Conservation (phyloP, 2,888 invertebrate species). For the Ferrisia virgata region DNA sequence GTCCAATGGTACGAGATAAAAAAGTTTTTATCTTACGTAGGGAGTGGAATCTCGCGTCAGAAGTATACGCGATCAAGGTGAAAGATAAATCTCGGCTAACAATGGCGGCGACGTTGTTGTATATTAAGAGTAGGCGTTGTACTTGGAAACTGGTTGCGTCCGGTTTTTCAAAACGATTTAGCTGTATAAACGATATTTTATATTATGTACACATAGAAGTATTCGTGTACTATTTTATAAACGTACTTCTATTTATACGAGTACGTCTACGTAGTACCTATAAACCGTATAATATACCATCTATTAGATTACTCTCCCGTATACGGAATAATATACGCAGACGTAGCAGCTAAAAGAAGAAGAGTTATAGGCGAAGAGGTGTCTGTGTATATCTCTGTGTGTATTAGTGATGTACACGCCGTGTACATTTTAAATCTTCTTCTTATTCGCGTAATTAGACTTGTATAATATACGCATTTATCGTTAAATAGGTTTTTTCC, state of each 20-base stretch:
- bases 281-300: background rate
- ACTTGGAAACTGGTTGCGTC: conserved; percentile 40
- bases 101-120: conserved; percentile 24
- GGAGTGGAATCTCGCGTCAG: conserved; percentile 36
- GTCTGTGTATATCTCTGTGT: too few relatives aligned
- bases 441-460: conserved; percentile 1
- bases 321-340: background rate
- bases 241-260: background rate
- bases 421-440: background rate
- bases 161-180: conserved; percentile 25
- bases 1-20: conserved; percentile 39
- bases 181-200: background rate
- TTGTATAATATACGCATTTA: background rate
- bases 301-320: too few relatives aligned
- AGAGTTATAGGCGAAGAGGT: background rate
- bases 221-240: background rate
- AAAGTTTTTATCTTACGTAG: conserved; percentile 29
- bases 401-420: background rate
- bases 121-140: conserved; percentile 35
- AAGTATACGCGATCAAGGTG: conserved; percentile 32
- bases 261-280: background rate
- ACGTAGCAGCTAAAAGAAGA: background rate
- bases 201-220: background rate
- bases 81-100: conserved; percentile 38
- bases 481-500: conserved; percentile 5